Base-by-base conservation (phyloP, 2,797 vertebrate species). In the Tolypeutes matacus region DNA sequence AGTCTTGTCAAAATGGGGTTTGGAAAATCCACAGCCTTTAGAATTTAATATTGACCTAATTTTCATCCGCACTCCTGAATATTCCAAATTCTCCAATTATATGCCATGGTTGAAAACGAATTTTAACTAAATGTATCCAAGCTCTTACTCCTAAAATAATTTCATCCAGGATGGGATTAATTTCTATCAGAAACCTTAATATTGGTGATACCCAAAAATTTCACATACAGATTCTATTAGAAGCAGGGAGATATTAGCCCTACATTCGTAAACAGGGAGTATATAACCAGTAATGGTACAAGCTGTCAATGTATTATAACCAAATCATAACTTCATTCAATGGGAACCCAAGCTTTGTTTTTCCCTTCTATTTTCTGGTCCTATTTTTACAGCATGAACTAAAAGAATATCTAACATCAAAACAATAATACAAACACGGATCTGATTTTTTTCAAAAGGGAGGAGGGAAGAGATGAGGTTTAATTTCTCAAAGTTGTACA, bases 51-150 rank as follows among this genome's bases (percentile, higher is more conserved):
- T 25, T 65, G 60, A 89, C 53, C 23, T 64, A 20, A 87, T 76
- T 69, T 13, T 39, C 91, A 64, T 3, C 5, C 60, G 27, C 18
- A 76, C 11, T 4, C 27, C 31, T 60, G 15, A 15, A 60, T 65
- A 94, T 95, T 83, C 64, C 83, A 82, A 64, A 82, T 75, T 69
- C 75, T 60, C 27, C 31, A 69, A 39, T 70, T 69, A 64, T n/a
- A 58, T 72, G 29, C 27, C 56, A 65, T 78, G 81, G 51, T 14
- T 78, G 64, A 49, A 77, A 95, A 76, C 1, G 83, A 46, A 3
- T n/a, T 86, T 86, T 95, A 67, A 56, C 75, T 82, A 84, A 86
- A 58, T 29, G 11, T 15, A 77, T 72, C 80, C 27, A 60, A 91
- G 62, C 29, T 87, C 65, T 84, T 31, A 60, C 11, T 46, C 62